Conservation (phyloP, 2,113 vertebrate genomes). For the Calidris pygmaea region DNA sequence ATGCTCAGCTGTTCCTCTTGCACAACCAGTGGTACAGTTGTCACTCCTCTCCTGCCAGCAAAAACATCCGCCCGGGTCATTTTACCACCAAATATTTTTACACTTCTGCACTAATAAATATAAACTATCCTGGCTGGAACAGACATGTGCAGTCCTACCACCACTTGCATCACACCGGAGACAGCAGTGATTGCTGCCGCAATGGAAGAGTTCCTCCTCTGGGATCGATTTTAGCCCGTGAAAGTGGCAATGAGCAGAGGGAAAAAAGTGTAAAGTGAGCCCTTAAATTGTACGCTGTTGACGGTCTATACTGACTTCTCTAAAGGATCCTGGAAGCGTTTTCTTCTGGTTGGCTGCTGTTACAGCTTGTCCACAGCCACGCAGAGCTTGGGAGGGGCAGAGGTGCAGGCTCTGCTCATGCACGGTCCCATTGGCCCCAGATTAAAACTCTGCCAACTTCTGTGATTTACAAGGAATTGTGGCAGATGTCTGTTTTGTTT, state of each 20-base stretch:
- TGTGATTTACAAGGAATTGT: too few species aligned
- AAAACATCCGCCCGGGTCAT: conserved; percentile 69
- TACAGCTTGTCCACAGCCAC: rapidly evolving
- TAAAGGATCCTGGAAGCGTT: background rate
- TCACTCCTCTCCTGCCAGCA: conserved; percentile 58
- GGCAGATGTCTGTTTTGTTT: background rate
- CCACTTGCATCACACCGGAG: background rate
- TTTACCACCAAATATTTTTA: conserved; percentile 70
- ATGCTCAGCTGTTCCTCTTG: conserved; percentile 71
- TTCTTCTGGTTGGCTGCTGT: background rate
- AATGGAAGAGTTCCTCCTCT: background rate
- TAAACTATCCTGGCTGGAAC: conserved; percentile 19
- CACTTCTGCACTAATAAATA: conserved; percentile 63
- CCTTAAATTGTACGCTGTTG: background rate
- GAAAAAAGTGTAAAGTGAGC: background rate
- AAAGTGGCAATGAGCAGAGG: background rate
- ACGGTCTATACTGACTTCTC: background rate
- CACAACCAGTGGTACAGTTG: conserved; percentile 54
- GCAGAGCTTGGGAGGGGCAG: background rate
- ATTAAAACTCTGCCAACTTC: rapidly evolving
- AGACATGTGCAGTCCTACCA: background rate
- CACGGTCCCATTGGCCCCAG: rapidly evolving
- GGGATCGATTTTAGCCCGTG: background rate
- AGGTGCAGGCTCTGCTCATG: background rate
- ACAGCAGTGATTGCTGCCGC: too few species aligned